Evolutionary conservation across 2,888 invertebrate species (phyloP).

Genomic region (Netelia inedita): DNA sequence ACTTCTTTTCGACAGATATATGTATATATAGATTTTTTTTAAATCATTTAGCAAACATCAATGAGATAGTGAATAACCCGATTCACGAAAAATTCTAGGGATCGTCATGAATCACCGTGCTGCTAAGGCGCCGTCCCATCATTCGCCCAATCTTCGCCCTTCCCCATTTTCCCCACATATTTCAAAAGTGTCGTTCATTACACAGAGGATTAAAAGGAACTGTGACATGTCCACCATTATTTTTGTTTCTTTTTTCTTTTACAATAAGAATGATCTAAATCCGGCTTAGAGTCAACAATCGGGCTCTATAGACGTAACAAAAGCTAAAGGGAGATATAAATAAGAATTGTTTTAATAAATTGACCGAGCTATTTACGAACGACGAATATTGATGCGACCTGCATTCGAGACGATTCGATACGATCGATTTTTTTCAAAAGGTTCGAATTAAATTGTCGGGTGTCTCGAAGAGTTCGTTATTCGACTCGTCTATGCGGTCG

Average conservation of each 20-base stretch:
- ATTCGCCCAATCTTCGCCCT: not conserved
- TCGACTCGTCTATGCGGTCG: conserved; percentile 68
- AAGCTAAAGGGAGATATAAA: conserved; percentile 68
- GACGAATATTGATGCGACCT: conserved; percentile 58
- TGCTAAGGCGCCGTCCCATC: conserved; percentile 37
- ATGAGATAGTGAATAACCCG: conserved; percentile 49
- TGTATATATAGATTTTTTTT: conserved; percentile 4
- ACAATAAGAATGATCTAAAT: conserved; percentile 64
- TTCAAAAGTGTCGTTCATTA: conserved; percentile 54
- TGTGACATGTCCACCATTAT: conserved; percentile 54
- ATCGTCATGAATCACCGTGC: conserved; percentile 69
- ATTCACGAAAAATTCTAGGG: conserved; percentile 63
- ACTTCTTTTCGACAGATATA: conserved; percentile 25
- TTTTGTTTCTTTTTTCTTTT: conserved; percentile 41
- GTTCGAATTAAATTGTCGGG: conserved; percentile 43
- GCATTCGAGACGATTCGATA: conserved; percentile 39
- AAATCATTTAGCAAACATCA: conserved; percentile 38
- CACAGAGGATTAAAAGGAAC: conserved; percentile 38
- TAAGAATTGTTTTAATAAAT: conserved; percentile 66
- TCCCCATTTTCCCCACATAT: conserved; percentile 46
- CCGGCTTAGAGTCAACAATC: conserved; percentile 62
- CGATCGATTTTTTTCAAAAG: conserved; percentile 51
- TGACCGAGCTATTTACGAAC: conserved; percentile 63
- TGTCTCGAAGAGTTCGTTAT: conserved; percentile 64
- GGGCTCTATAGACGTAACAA: conserved; percentile 63